phyloP scores from a whole-genome alignment of 2,888 invertebrate genomes.

The Rotaria macrura region DNA sequence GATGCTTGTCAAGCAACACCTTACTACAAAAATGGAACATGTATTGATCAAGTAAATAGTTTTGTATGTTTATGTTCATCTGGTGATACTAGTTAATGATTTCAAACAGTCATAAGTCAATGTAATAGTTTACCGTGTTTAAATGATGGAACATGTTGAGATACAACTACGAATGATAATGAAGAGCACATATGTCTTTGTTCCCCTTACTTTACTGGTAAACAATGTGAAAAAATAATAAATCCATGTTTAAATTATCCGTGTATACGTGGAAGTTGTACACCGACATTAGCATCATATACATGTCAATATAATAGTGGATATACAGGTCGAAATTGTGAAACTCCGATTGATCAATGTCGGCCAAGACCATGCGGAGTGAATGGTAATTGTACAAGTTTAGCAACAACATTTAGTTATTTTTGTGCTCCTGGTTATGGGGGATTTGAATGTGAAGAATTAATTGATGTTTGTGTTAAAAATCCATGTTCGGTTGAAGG shows the following conservation, averaged over 20 bases:
- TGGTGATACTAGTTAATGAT: constrained; percentile 27
- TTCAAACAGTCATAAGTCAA: constrained; percentile 21
- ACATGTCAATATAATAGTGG: constrained; percentile 57
- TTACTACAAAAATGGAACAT: constrained; percentile 22
- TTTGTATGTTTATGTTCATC: constrained; percentile 29
- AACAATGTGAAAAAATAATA: constrained; percentile 5
- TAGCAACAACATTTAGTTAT: background rate
- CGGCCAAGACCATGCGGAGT: constrained; percentile 24
- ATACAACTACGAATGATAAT: background rate
- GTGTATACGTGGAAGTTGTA: constrained; percentile 2
- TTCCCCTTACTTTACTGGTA: constrained; percentile 1
- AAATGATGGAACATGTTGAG: background rate
- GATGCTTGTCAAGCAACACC: constrained; percentile 29
- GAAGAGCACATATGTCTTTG: background rate
- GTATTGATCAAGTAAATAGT: constrained; percentile 30
- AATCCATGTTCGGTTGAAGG: constrained; percentile 32
- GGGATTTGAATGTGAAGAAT: background rate
- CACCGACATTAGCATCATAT: constrained; percentile 10
- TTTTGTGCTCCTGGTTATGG: constrained; percentile 10
- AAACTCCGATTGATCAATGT: constrained; percentile 22
- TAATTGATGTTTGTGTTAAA: constrained; percentile 30
- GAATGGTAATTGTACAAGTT: background rate
- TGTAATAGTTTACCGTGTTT: background rate
- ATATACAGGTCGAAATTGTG: constrained; percentile 58
- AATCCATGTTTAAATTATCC: constrained; percentile 10